Evolutionary conservation across 2,113 vertebrate species (phyloP), one percentile per base, ranked within the genome.

Genomic region (Erpornis zantholeuca): DNA sequence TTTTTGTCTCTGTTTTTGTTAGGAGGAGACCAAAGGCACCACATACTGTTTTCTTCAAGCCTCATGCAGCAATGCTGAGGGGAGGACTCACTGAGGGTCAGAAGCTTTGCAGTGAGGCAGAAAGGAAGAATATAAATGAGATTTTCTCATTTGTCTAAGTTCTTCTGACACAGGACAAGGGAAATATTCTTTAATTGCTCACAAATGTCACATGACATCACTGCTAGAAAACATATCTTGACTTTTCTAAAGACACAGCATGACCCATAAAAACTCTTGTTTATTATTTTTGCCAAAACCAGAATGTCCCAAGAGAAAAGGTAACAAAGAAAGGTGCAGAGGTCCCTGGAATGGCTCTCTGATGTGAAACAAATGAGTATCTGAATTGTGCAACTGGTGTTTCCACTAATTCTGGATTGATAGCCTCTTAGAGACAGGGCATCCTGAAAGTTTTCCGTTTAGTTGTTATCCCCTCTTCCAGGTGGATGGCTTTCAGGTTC

Each of bases 281-380:
- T 93, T 77, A 76, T 95, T 83, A 44, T 90, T 93, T 88, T 92
- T 95, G 54, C 38, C 69, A 54, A 86, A 92, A 59, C 8, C 47
- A 63, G 64, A 52, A 86, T 35, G 18, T 57, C 33, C 16, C 35
- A 24, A 28, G 68, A 66, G 82, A 56, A 87, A 70, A 93, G 5
- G 20, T 33, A 85, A 56, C 31, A 87, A 69, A 91, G 40, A 64
- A 71, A 89, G 21, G 14, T 6, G 10, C 33, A 82, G 77, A 82
- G 21, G 11, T 36, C 40, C n/a, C 70, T 23, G 52, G 20, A 75
- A 82, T 24, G 12, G 13, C 23, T 56, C 47, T 81, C 35, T 81
- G 40, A 54, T 81, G 65, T 69, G 56, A 87, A 89, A 63, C 15
- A 68, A 92, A 31, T 35, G 72, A 57, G 29, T 35, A 47, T 40